Conservation (phyloP, 1,140 invertebrate genomes). For the Zaprionus ghesquierei region DNA sequence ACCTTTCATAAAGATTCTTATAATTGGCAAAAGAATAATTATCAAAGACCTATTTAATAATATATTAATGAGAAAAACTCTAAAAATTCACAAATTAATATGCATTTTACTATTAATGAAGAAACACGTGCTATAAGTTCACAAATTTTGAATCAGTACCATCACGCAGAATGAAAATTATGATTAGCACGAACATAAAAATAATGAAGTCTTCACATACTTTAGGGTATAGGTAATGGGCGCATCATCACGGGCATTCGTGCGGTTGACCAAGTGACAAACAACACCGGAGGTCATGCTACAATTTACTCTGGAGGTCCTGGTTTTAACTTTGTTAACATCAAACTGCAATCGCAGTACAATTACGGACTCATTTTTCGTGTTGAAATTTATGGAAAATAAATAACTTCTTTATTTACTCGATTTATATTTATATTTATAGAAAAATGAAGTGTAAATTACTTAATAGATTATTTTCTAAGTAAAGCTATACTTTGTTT, state of each 20-base stretch:
- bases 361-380: conserved; percentile 84
- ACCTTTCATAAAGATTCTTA: too few species aligned
- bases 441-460: background rate
- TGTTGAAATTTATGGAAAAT: conserved; percentile 83
- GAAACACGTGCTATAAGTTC: background rate
- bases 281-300: conserved; percentile 84
- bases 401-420: background rate
- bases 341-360: conserved; percentile 84
- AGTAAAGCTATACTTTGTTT: too few species aligned
- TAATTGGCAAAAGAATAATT: too few species aligned
- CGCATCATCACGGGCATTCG: conserved; percentile 83
- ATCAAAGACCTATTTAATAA: too few species aligned
- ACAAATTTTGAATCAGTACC: background rate
- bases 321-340: conserved; percentile 81
- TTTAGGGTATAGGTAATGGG: conserved; percentile 70
- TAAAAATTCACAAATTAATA: background rate
- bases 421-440: background rate
- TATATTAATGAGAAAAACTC: background rate
- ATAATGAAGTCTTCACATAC: conserved; percentile 34
- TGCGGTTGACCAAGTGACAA: conserved; percentile 84
- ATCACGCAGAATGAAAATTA: background rate
- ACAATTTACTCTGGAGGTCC: conserved; percentile 83
- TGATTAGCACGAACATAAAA: background rate
- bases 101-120: background rate
- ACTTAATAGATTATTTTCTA: background rate